These are phyloP conservation scores for Ephialtes manifestator DNA, from an alignment of 2,888 invertebrate genomes.

Conservation along the genomic window DNA sequence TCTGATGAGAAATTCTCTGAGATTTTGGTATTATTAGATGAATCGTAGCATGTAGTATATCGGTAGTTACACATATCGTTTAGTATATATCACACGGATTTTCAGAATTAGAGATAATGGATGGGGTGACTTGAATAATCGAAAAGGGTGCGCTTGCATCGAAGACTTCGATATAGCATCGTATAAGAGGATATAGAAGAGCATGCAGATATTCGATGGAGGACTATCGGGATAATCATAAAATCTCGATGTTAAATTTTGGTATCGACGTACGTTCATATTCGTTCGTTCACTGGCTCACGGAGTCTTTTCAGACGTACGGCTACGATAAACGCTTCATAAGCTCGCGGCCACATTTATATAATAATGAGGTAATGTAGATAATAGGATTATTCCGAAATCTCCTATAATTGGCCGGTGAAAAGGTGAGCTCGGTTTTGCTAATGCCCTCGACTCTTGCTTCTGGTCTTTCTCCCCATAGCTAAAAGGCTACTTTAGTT, in stretches of 20 bases:
- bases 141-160: slow-evolving; percentile 31
- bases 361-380: slow-evolving; percentile 85
- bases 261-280: slow-evolving; percentile 43
- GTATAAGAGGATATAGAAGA: background rate
- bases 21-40: background rate
- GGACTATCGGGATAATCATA: slow-evolving; percentile 59
- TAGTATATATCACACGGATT: slow-evolving; percentile 57
- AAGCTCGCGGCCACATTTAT: slow-evolving; percentile 78
- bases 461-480: slow-evolving; percentile 50
- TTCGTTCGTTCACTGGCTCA: slow-evolving; percentile 44
- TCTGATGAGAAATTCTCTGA: slow-evolving; percentile 4
- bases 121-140: slow-evolving; percentile 55
- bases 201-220: slow-evolving; percentile 32
- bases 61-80: slow-evolving; percentile 33
- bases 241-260: slow-evolving; percentile 56
- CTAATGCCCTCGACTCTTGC: slow-evolving; percentile 67
- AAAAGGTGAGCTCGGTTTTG: slow-evolving; percentile 84
- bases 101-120: slow-evolving; percentile 48
- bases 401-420: slow-evolving; percentile 85
- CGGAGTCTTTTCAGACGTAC: slow-evolving; percentile 50
- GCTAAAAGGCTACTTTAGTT: slow-evolving; percentile 78
- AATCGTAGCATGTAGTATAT: background rate
- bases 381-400: slow-evolving; percentile 85
- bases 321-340: slow-evolving; percentile 75
- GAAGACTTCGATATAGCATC: slow-evolving; percentile 11